These are phyloP conservation scores for Lasioglossum albipes DNA, from an alignment of 1,140 invertebrate species.

Conservation along the genomic window DNA sequence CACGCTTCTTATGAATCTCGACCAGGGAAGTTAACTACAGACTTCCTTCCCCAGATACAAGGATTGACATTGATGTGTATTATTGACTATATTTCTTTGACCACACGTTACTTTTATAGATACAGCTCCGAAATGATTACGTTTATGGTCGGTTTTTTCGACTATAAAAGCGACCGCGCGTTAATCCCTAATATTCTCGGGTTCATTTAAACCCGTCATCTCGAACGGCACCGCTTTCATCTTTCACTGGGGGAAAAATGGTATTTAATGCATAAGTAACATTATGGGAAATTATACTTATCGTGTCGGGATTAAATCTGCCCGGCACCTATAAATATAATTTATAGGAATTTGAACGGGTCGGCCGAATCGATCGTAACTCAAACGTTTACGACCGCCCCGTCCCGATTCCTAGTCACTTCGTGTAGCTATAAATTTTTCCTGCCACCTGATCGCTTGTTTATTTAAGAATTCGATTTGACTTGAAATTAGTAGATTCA, in stretches of 20 bases:
- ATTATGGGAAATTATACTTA: slow-evolving; percentile 29
- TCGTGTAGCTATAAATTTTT: slow-evolving; percentile 45
- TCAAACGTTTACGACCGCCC: slow-evolving; percentile 44
- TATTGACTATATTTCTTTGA: too few species aligned
- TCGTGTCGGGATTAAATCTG: slow-evolving; percentile 30
- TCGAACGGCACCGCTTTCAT: too few species aligned
- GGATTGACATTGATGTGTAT: too few species aligned
- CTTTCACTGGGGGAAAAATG: not conserved
- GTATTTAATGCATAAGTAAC: not conserved
- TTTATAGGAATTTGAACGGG: slow-evolving; percentile 51
- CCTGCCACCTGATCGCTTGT: slow-evolving; percentile 34
- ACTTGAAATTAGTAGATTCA: slow-evolving; percentile 31
- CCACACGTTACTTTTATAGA: too few species aligned
- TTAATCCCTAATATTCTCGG: too few species aligned
- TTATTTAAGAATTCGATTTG: slow-evolving; percentile 25
- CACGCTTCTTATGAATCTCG: too few species aligned
- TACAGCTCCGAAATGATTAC: too few species aligned
- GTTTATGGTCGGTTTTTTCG: too few species aligned
- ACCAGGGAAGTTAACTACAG: too few species aligned
- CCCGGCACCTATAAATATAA: slow-evolving; percentile 34
- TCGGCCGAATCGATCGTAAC: slow-evolving; percentile 45
- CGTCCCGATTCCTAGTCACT: slow-evolving; percentile 41
- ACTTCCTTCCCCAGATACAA: too few species aligned
- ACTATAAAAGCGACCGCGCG: too few species aligned
- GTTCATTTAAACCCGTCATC: too few species aligned